phyloP scores from a whole-genome alignment of 2,797 vertebrate species.

The Natrix natrix region DNA sequence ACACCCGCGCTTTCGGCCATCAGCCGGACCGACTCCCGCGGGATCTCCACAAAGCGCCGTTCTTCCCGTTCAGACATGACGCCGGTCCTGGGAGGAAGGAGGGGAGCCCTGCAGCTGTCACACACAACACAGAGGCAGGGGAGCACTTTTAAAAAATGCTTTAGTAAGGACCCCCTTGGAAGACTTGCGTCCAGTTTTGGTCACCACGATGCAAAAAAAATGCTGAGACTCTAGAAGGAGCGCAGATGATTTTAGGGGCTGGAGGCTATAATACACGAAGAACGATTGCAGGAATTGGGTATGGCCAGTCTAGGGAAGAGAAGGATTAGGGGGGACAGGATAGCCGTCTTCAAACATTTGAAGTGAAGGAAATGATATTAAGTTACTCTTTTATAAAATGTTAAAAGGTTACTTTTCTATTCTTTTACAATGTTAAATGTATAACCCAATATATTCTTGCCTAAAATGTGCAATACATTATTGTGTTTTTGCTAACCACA shows the following conservation, averaged over 20 bases:
- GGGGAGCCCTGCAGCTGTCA: neutral
- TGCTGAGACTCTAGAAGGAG: neutral
- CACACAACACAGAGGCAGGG: too few relatives aligned
- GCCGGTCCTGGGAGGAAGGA: neutral
- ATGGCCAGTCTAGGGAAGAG: too few relatives aligned
- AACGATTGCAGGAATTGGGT: neutral
- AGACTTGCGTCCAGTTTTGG: neutral
- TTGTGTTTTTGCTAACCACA: too few relatives aligned
- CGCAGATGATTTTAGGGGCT: neutral
- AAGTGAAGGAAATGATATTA: too few relatives aligned
- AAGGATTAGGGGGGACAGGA: too few relatives aligned
- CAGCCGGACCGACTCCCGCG: slow-evolving; percentile 85
- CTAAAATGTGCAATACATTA: too few relatives aligned
- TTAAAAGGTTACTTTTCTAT: too few relatives aligned
- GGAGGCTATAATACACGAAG: neutral
- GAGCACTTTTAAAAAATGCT: neutral
- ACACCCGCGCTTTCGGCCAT: slow-evolving; percentile 87
- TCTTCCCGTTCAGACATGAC: slow-evolving; percentile 89
- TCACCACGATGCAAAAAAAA: neutral
- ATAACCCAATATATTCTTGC: too few relatives aligned
- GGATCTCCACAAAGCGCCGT: slow-evolving; percentile 88
- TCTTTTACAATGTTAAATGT: too few relatives aligned
- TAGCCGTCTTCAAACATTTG: too few relatives aligned
- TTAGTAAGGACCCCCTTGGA: neutral
- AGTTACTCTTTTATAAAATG: too few relatives aligned